Conservation (phyloP, 2,888 invertebrate genomes). For the Lasius fuliginosus region DNA sequence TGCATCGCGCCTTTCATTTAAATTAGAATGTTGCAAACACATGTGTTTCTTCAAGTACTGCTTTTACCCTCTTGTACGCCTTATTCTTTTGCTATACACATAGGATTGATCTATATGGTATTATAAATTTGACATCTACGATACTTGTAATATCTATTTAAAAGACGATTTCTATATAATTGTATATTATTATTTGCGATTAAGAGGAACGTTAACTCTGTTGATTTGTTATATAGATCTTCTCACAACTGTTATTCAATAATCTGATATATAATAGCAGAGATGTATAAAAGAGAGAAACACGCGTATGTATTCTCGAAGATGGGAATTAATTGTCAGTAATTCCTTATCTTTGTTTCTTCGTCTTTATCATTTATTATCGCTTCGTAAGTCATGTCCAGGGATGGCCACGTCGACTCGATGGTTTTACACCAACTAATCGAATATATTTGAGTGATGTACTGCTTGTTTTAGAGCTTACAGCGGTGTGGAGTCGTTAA, state of each 20-base stretch:
- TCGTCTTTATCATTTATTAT: conserved; percentile 45
- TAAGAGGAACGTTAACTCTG: not conserved
- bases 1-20: not conserved
- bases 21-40: not conserved
- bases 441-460: conserved; percentile 39
- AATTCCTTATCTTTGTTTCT: conserved; percentile 12
- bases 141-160: not conserved
- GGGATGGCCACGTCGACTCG: not conserved
- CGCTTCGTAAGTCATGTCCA: conserved; percentile 18
- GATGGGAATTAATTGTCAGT: conserved; percentile 18
- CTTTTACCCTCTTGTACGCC: not conserved
- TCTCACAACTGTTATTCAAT: not conserved
- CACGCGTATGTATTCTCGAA: not conserved
- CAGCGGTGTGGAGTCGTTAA: conserved; percentile 41
- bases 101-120: not conserved
- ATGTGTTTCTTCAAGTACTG: not conserved
- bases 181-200: not conserved
- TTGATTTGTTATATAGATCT: not conserved
- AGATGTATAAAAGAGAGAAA: not conserved
- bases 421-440: conserved; percentile 33
- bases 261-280: not conserved
- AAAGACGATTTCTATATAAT: not conserved
- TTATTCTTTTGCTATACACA: not conserved
- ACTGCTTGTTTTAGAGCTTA: conserved; percentile 23
- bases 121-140: not conserved